phyloP scores from a whole-genome alignment of 2,113 vertebrate genomes.

The Tetrax tetrax region DNA sequence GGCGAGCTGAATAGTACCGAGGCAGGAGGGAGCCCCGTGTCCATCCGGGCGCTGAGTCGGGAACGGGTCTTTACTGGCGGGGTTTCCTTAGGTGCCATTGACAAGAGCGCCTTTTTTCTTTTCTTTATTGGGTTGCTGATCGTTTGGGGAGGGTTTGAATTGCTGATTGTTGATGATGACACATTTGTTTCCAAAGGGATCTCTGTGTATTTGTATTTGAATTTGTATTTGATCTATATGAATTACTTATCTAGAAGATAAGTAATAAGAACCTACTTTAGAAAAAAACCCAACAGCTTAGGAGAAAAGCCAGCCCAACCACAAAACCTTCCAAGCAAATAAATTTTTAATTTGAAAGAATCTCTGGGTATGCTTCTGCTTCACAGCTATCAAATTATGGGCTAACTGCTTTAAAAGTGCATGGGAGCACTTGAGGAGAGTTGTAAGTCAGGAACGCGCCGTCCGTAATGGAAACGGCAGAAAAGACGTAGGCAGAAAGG shows the following conservation, averaged over 20 bases:
- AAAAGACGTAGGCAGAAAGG: neutral
- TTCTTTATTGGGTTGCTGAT: neutral
- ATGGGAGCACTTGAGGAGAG: neutral
- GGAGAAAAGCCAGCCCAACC: neutral
- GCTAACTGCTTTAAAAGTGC: conserved; percentile 2
- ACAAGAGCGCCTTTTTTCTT: neutral
- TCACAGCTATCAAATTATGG: neutral
- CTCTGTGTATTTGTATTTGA: neutral
- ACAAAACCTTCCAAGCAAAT: neutral
- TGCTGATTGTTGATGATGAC: neutral
- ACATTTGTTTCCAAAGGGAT: neutral
- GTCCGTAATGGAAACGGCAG: neutral
- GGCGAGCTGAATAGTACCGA: neutral
- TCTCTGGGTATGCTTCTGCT: neutral
- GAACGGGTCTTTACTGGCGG: neutral
- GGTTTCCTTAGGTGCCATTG: neutral
- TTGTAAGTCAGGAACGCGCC: neutral
- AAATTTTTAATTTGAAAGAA: conserved; percentile 4
- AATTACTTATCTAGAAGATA: neutral
- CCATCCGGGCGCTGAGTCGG: neutral
- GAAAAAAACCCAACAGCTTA: neutral
- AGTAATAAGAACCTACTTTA: neutral
- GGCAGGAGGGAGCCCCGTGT: neutral
- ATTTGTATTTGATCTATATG: too few species aligned
- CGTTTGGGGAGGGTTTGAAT: neutral